phyloP scores from a whole-genome alignment of 1,140 invertebrate genomes.

The Acromyrmex charruanus region DNA sequence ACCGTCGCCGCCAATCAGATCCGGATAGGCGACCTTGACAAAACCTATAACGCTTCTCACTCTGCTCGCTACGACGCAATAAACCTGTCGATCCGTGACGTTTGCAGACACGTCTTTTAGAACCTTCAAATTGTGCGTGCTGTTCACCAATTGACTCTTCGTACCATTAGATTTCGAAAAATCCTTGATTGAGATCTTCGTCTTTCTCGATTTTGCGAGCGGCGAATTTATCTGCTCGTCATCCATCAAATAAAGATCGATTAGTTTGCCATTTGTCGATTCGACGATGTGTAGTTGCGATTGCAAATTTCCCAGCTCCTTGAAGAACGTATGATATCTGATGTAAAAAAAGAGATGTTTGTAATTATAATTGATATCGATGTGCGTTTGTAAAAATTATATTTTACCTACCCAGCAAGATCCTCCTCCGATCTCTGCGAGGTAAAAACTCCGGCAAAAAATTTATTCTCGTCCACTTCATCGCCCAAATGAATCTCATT shows the following conservation, averaged over 20 bases:
- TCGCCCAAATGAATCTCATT: slow-evolving; percentile 65
- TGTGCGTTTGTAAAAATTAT: neutral
- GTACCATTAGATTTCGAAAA: slow-evolving; percentile 34
- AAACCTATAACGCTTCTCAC: slow-evolving; percentile 90
- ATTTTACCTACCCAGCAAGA: slow-evolving; percentile 74
- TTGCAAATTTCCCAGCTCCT: slow-evolving; percentile 87
- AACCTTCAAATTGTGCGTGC: slow-evolving; percentile 70
- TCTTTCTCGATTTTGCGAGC: neutral
- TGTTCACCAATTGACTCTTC: slow-evolving; percentile 36
- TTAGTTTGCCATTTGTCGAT: slow-evolving; percentile 23
- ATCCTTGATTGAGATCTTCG: slow-evolving; percentile 32
- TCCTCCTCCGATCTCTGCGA: slow-evolving; percentile 81
- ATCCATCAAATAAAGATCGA: slow-evolving; percentile 14
- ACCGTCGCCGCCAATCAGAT: slow-evolving; percentile 88
- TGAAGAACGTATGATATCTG: slow-evolving; percentile 88
- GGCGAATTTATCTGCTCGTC: slow-evolving; percentile 57
- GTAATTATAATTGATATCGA: neutral
- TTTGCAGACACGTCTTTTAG: slow-evolving; percentile 69
- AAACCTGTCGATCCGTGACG: slow-evolving; percentile 79
- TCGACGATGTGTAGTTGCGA: slow-evolving; percentile 78
- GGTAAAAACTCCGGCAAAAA: slow-evolving; percentile 82
- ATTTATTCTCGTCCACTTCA: slow-evolving; percentile 82
- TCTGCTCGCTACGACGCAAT: slow-evolving; percentile 85
- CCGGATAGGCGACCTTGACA: slow-evolving; percentile 92
- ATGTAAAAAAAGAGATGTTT: neutral